These are phyloP conservation scores for Idaea biselata DNA, from an alignment of 2,888 invertebrate genomes.

Conservation along the genomic window DNA sequence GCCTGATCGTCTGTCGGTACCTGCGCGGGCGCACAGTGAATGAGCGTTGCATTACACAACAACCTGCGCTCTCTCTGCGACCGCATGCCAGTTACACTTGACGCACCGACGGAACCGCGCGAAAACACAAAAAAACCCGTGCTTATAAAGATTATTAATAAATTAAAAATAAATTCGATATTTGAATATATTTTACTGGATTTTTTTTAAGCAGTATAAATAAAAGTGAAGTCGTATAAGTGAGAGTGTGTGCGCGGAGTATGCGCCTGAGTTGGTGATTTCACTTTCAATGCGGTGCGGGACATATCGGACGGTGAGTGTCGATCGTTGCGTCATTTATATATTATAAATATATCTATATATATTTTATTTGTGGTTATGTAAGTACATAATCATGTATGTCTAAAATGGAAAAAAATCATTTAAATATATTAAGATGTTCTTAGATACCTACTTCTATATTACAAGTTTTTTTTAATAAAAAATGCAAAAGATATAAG, in stretches of 20 bases:
- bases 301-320: slow-evolving; percentile 65
- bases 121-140: slow-evolving; percentile 18
- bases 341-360: slow-evolving; percentile 23
- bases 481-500: too few species aligned
- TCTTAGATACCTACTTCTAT: too few species aligned
- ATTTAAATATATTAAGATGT: too few species aligned
- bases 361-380: not conserved
- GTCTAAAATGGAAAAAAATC: not conserved
- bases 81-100: slow-evolving; percentile 54
- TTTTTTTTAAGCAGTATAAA: slow-evolving; percentile 23
- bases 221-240: slow-evolving; percentile 61
- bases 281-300: slow-evolving; percentile 71
- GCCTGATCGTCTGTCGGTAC: not conserved
- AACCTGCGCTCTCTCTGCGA: slow-evolving; percentile 34
- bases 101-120: slow-evolving; percentile 43
- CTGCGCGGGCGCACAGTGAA: slow-evolving; percentile 1
- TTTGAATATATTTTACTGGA: not conserved
- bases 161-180: not conserved
- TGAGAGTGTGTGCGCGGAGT: slow-evolving; percentile 50
- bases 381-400: not conserved
- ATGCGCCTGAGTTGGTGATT: slow-evolving; percentile 62
- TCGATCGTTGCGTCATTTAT: slow-evolving; percentile 35
- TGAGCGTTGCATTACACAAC: slow-evolving; percentile 35
- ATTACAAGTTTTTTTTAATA: too few species aligned
- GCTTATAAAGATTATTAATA: slow-evolving; percentile 20